Evolutionary conservation across 1,140 invertebrate genomes (phyloP).

Genomic region (Caenorhabditis latens): DNA sequence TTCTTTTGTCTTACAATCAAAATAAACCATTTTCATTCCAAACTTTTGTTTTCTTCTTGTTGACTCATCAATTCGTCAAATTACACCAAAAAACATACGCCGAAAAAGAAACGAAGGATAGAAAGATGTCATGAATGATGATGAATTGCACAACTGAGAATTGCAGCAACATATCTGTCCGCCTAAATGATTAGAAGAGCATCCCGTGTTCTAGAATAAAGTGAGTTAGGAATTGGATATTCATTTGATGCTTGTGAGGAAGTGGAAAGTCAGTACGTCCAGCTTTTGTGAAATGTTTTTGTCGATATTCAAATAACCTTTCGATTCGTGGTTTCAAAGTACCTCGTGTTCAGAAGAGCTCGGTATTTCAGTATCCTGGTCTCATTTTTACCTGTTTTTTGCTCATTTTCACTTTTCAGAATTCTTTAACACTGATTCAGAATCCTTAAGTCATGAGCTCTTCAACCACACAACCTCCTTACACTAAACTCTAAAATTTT

Average conservation of each 20-base stretch:
- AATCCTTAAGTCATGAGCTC: too few relatives aligned
- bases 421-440: too few relatives aligned
- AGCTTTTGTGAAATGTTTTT: too few relatives aligned
- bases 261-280: too few relatives aligned
- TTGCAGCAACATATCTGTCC: background rate
- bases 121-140: background rate
- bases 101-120: background rate
- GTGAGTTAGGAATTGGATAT: background rate
- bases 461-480: too few relatives aligned
- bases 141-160: slow-evolving; percentile 35
- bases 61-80: background rate
- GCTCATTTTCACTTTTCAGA: too few relatives aligned
- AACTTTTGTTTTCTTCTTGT: background rate
- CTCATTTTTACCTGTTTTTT: too few relatives aligned
- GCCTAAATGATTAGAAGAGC: background rate
- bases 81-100: background rate
- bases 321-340: too few relatives aligned
- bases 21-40: slow-evolving; percentile 51
- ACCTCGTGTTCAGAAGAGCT: too few relatives aligned
- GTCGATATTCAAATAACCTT: too few relatives aligned
- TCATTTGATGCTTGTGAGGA: too few relatives aligned
- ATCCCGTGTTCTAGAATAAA: background rate
- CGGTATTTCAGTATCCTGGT: too few relatives aligned
- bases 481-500: background rate
- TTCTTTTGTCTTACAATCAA: background rate